A percentile compares a stretch with the other conserved stretches of the same genome.
phyloP scores from a whole-genome alignment of 2,888 invertebrate genomes.

The Tenthredo livida region DNA sequence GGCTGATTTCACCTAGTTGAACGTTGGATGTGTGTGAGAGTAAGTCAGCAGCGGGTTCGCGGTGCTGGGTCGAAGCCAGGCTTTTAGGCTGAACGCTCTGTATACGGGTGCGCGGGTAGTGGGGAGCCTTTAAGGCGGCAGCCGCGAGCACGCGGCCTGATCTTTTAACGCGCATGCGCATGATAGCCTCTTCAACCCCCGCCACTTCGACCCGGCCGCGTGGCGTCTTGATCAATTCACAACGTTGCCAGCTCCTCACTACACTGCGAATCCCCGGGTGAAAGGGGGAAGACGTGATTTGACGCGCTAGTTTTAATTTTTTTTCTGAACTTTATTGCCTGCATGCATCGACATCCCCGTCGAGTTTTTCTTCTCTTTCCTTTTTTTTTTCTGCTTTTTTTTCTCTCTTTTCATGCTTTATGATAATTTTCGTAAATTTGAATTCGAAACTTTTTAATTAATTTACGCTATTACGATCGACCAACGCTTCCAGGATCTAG shows the following conservation, averaged over 20 bases:
- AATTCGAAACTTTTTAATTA: not conserved
- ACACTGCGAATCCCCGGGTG: conserved; percentile 62
- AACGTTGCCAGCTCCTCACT: conserved; percentile 70
- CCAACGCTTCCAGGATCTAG: conserved; percentile 3
- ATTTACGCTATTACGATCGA: not conserved
- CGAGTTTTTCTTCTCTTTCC: not conserved
- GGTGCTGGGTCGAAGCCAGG: conserved; percentile 38
- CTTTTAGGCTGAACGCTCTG: not conserved
- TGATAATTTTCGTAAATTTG: not conserved
- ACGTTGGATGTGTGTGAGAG: not conserved
- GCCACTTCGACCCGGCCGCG: conserved; percentile 70
- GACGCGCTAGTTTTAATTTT: conserved; percentile 71
- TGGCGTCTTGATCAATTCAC: conserved; percentile 76
- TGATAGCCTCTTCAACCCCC: conserved; percentile 68
- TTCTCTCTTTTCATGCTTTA: not conserved
- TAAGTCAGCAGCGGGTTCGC: conserved; percentile 19
- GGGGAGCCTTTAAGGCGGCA: conserved; percentile 49
- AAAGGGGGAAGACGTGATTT: conserved; percentile 1
- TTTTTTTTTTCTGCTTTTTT: not conserved
- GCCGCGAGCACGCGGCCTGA: conserved; percentile 68
- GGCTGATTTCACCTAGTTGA: conserved; percentile 30
- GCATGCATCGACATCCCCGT: not conserved
- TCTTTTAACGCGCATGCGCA: conserved; percentile 70
- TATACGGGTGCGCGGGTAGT: conserved; percentile 31
- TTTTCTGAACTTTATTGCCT: conserved; percentile 66